phyloP scores from a whole-genome alignment of 1,140 invertebrate species.

The Amphibalanus amphitrite region DNA sequence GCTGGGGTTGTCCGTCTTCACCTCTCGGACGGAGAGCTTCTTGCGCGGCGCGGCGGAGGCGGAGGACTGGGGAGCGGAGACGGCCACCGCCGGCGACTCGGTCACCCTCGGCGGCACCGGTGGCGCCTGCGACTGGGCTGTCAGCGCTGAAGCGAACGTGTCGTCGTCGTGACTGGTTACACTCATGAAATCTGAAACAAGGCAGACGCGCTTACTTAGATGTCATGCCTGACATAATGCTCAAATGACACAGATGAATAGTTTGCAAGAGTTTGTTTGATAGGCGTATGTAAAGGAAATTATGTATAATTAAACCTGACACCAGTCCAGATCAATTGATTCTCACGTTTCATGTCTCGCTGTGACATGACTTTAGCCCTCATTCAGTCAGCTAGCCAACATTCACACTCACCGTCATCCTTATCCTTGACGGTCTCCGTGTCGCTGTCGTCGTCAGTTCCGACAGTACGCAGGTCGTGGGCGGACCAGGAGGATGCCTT shows the following conservation, averaged over 20 bases:
- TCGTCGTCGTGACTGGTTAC: background rate
- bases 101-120: background rate
- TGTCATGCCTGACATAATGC: background rate
- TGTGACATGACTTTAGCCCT: background rate
- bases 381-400: background rate
- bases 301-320: background rate
- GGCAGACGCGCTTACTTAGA: background rate
- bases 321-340: no score
- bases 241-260: background rate
- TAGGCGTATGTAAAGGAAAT: background rate
- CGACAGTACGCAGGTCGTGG: background rate
- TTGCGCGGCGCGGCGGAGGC: background rate
- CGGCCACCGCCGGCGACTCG: no score
- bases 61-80: background rate
- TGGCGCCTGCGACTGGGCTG: background rate
- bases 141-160: background rate
- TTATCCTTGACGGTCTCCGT: background rate
- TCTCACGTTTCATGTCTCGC: no score
- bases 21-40: slow-evolving; percentile 12
- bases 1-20: slow-evolving; percentile 7
- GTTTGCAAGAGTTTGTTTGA: background rate
- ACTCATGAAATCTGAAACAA: background rate
- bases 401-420: background rate
- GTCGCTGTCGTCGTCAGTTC: background rate
- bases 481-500: background rate